Base-by-base conservation (phyloP, 2,888 invertebrate genomes). In the Sympetrum striolatum region DNA sequence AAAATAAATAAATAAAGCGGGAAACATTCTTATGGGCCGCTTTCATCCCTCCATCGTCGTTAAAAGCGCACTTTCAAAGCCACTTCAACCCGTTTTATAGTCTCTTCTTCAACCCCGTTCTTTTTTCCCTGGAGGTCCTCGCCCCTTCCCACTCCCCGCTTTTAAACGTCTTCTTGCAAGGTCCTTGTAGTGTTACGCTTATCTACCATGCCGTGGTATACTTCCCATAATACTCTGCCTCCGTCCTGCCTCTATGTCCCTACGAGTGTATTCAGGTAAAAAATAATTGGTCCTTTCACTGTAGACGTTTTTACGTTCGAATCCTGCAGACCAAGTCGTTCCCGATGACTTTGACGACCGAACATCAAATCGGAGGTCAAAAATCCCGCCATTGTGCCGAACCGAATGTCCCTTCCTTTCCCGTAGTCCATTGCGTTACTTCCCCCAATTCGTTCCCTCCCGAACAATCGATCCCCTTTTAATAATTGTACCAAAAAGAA, bases 51-150 rank as follows among this genome's bases (percentile, higher is more conserved):
- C 64, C 37, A 86, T 86, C 86, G 60, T 60, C 60, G 86, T 86
- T 86, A 86, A 86, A 86, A 86, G 86, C 60, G 60, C 60, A 86
- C 60, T 86, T 86, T 37, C 60, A 37, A 86, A 60, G 60, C 86
- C 86, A 86, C 86, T 86, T 86, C 37, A 64, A 86, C 86, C 60
- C 60, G 58, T 86, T 86, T 86, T 86, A 86, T 86, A 39, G 86
- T 35, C 37, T 22, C 58, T 35, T 60, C 60, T 60, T 35, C 86
- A 35, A 60, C 60, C 86, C 86, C 5, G 12, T 37, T 86, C n/a
- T 35, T 15, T 82, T 15, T 82, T 58, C 35, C 58, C 22, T 37
- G n/a, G n/a, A 31, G n/a, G 12, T 22, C 86, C 86, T 37, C n/a
- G 0, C 48, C 48, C 15, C 31, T 5, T 58, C 31, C 53, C 22